phyloP scores from a whole-genome alignment of 2,888 invertebrate species.

The Slavum lentiscoides region DNA sequence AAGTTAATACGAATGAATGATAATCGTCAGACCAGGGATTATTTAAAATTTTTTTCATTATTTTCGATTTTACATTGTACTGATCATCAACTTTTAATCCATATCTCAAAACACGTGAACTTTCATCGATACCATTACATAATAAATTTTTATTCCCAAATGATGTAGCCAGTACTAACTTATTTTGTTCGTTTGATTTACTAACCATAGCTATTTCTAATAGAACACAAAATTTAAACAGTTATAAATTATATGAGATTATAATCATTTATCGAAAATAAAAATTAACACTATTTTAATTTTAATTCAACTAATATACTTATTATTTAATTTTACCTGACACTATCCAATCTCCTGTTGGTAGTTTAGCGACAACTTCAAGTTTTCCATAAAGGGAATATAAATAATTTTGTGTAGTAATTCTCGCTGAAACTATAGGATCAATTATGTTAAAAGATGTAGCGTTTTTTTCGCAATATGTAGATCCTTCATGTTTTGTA shows the following conservation, averaged over 20 bases:
- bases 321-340: constrained; percentile 65
- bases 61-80: background rate
- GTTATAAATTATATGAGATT: background rate
- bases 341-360: constrained; percentile 77
- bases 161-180: constrained; percentile 5
- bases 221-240: background rate
- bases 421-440: constrained; percentile 69
- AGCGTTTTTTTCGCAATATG: constrained; percentile 36
- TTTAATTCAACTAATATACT: too few relatives aligned
- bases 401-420: constrained; percentile 68
- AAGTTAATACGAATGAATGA: constrained; percentile 21
- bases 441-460: constrained; percentile 66
- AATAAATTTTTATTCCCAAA: constrained; percentile 1
- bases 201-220: constrained; percentile 31
- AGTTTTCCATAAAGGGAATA: constrained; percentile 72
- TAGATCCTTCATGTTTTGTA: constrained; percentile 33
- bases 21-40: constrained; percentile 1
- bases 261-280: background rate
- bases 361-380: constrained; percentile 72
- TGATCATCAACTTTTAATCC: constrained; percentile 13
- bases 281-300: background rate
- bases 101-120: background rate
- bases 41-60: background rate
- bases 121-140: background rate
- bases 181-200: constrained; percentile 5